These are phyloP conservation scores for Dolichotis patagonum DNA, from an alignment of 2,113 vertebrate species.

Conservation along the genomic window DNA sequence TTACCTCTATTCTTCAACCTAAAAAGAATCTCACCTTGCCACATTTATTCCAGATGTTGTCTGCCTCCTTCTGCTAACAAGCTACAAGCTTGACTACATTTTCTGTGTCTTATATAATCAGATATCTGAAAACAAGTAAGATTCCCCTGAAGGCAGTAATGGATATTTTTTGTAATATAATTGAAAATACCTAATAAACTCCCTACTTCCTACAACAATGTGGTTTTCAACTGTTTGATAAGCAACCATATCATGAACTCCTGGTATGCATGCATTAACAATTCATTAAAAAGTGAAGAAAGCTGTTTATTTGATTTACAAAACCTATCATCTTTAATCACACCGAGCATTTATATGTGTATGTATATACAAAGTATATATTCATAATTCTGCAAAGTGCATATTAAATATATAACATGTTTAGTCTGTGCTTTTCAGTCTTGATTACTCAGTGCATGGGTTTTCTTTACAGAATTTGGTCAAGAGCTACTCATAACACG, in stretches of 20 bases:
- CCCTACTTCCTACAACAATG: background rate
- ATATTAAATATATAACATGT: background rate
- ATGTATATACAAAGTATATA: background rate
- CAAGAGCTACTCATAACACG: slow-evolving; percentile 53
- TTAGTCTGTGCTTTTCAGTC: slow-evolving; percentile 12
- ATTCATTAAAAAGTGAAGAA: background rate
- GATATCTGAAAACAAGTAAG: background rate
- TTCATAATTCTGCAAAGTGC: slow-evolving; percentile 27
- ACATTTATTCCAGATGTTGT: background rate
- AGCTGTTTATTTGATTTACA: background rate
- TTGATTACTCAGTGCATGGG: background rate
- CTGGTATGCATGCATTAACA: background rate
- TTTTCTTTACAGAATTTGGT: slow-evolving; percentile 28
- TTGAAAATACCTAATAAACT: background rate
- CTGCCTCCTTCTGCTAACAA: background rate
- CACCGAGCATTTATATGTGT: background rate
- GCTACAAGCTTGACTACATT: slow-evolving; percentile 9
- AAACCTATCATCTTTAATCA: background rate
- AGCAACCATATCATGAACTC: background rate
- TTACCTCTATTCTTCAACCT: background rate
- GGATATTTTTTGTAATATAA: slow-evolving; percentile 7
- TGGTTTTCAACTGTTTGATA: background rate
- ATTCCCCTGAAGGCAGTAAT: background rate
- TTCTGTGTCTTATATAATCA: background rate
- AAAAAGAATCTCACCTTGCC: background rate